Evolutionary conservation across 2,113 vertebrate genomes (phyloP).

Genomic region (Corythaeola cristata): DNA sequence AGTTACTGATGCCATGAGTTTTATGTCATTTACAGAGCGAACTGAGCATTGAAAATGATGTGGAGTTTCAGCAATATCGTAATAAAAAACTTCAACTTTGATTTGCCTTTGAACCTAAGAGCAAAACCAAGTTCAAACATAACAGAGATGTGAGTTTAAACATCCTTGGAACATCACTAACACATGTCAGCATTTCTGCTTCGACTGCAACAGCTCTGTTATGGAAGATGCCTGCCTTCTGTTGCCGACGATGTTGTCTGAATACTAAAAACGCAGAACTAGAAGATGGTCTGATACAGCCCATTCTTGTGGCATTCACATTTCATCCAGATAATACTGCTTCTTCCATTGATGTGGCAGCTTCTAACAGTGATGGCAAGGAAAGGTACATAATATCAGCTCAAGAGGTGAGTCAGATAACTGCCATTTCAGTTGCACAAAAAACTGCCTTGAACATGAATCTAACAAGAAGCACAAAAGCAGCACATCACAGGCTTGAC

Average conservation of each 20-base stretch:
- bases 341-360: conserved; percentile 7
- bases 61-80: background rate
- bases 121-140: conserved; percentile 14
- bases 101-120: conserved; percentile 27
- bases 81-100: background rate
- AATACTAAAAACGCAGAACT: conserved; percentile 35
- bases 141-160: conserved; percentile 4
- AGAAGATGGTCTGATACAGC: conserved; percentile 11
- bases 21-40: background rate
- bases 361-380: conserved; percentile 2
- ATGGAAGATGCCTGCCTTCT: background rate
- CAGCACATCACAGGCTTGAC: conserved; percentile 7
- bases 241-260: background rate
- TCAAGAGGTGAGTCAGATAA: background rate
- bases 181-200: conserved; percentile 8
- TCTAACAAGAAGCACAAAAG: background rate
- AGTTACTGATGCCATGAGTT: background rate
- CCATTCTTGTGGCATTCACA: background rate
- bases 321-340: conserved; percentile 14
- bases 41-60: background rate
- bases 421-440: background rate
- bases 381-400: background rate
- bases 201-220: background rate
- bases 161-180: conserved; percentile 13
- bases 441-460: background rate